These are phyloP conservation scores for Xylota sylvarum DNA, from an alignment of 2,888 invertebrate genomes.

Conservation along the genomic window DNA sequence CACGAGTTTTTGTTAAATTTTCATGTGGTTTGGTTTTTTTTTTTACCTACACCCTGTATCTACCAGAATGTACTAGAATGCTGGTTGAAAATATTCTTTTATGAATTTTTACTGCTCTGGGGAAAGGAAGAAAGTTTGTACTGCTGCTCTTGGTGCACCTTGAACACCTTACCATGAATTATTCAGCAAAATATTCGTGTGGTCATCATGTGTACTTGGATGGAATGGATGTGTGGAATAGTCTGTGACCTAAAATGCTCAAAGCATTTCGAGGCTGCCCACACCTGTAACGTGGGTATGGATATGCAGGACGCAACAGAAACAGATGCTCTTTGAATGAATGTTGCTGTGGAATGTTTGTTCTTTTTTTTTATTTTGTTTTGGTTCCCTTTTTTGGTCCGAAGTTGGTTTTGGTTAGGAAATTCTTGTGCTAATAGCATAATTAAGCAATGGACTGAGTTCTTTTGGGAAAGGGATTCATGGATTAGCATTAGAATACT, in stretches of 20 bases:
- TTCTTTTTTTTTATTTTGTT: too few relatives aligned
- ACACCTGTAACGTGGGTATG: background rate
- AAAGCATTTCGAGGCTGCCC: constrained; percentile 3
- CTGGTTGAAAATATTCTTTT: constrained; percentile 2
- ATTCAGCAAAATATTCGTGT: constrained; percentile 3
- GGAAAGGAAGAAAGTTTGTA: background rate
- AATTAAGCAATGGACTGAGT: background rate
- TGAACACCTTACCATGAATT: background rate
- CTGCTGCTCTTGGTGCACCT: background rate
- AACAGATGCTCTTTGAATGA: too few relatives aligned
- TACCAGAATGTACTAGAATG: background rate
- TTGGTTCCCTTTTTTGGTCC: too few relatives aligned
- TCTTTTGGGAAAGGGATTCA: background rate
- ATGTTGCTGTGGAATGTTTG: too few relatives aligned
- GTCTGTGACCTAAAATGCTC: constrained; percentile 12
- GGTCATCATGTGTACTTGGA: background rate
- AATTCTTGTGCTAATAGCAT: background rate
- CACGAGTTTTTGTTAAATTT: too few relatives aligned
- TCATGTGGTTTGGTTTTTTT: too few relatives aligned
- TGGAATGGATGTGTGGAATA: constrained; percentile 4
- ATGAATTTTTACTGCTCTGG: background rate
- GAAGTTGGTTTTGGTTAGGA: background rate
- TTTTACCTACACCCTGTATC: background rate
- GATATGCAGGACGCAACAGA: background rate
- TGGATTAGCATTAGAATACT: background rate